These are phyloP conservation scores for Morone saxatilis DNA, from an alignment of 2,113 vertebrate genomes.

Conservation along the genomic window DNA sequence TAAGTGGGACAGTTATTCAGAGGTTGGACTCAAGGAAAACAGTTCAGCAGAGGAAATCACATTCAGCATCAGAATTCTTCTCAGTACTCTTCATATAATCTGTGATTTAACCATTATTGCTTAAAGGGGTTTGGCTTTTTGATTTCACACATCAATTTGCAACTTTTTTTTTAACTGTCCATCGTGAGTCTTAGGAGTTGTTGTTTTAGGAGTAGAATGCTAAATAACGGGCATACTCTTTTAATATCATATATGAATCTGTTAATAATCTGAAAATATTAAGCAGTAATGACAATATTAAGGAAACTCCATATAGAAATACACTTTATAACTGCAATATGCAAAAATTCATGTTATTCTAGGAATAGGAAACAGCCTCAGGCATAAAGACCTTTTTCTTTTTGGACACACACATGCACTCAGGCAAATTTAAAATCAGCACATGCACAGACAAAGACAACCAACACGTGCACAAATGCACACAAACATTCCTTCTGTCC, in stretches of 20 bases:
- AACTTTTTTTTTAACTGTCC: neutral
- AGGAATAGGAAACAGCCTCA: slow-evolving; percentile 27
- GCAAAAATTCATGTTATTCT: slow-evolving; percentile 28
- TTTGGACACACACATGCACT: slow-evolving; percentile 20
- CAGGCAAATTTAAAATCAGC: slow-evolving; percentile 37
- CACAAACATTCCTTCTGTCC: slow-evolving; percentile 18
- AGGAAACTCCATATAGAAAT: neutral
- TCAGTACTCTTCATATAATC: slow-evolving; percentile 4
- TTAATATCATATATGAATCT: neutral
- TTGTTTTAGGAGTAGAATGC: neutral
- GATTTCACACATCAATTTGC: neutral
- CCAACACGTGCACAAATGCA: slow-evolving; percentile 29
- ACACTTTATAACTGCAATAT: neutral
- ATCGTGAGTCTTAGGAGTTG: neutral
- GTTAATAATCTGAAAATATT: neutral
- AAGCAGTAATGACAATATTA: neutral
- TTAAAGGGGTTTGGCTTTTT: neutral
- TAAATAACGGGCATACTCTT: neutral
- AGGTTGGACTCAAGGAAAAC: slow-evolving; percentile 44
- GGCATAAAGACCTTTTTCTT: neutral
- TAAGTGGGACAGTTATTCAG: slow-evolving; percentile 47
- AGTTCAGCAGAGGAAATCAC: slow-evolving; percentile 41
- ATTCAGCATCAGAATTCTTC: slow-evolving; percentile 35
- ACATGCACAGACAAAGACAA: slow-evolving; percentile 23
- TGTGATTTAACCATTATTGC: slow-evolving; percentile 12